phyloP scores from a whole-genome alignment of 2,888 invertebrate species.

The Heterodera filipjevi region DNA sequence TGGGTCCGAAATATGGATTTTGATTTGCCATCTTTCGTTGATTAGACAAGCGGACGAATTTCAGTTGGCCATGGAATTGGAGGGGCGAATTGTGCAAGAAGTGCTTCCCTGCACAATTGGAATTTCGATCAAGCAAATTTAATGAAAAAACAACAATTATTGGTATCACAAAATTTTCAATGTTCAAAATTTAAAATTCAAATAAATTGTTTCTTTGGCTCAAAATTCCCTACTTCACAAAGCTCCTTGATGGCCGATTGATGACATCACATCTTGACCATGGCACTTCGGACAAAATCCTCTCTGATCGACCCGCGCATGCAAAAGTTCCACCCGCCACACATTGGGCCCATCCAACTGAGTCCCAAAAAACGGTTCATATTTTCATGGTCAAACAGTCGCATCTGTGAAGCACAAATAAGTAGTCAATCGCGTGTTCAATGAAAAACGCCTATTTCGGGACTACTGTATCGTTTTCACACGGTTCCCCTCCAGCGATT shows the following conservation, averaged over 20 bases:
- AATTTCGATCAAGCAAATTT: neutral
- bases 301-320: constrained; percentile 53
- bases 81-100: constrained; percentile 35
- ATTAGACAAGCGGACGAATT: constrained; percentile 41
- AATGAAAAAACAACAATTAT: neutral
- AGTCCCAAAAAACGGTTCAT: constrained; percentile 56
- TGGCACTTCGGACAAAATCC: constrained; percentile 36
- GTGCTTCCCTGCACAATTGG: constrained; percentile 29
- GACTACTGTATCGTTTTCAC: too few species aligned
- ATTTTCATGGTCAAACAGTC: constrained; percentile 45
- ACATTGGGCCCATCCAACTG: constrained; percentile 53
- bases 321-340: constrained; percentile 56
- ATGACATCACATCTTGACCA: constrained; percentile 56
- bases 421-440: neutral
- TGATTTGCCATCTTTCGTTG: constrained; percentile 51
- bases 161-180: neutral
- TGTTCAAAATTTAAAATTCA: neutral
- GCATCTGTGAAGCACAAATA: constrained; percentile 34
- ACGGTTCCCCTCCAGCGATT: too few species aligned
- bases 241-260: constrained; percentile 56
- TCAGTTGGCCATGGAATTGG: constrained; percentile 36
- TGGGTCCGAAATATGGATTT: too few species aligned
- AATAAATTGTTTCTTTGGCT: too few species aligned
- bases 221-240: constrained; percentile 50
- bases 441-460: neutral